Evolutionary conservation across 2,797 vertebrate species (phyloP), one percentile per base, ranked within the genome.

Genomic region (Rhynchonycteris naso): DNA sequence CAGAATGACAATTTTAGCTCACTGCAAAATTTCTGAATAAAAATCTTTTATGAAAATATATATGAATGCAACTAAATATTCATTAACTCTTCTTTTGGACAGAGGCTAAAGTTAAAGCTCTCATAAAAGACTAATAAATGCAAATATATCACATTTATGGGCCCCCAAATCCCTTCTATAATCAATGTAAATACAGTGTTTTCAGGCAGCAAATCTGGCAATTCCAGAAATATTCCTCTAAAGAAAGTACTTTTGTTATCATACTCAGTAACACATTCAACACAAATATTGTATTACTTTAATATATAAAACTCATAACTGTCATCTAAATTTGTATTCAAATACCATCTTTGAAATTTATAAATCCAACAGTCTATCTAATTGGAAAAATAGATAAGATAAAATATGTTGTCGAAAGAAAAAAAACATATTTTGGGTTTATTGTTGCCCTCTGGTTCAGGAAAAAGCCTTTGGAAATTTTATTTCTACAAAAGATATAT

Each of bases 171-270:
- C 92, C 93, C 78, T 88, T 90, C 81, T 95, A 96, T 35, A 96
- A 94, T 96, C 96, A 97, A 97, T 96, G 93, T 56, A 96, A 98
- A 97, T 96, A 93, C 69, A 91, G 80, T 95, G 78, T 97, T 82
- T 95, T 28, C 91, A 96, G 96, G 97, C 91, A 78, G 56, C 92
- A 97, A 98, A 97, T 95, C 88, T 95, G 97, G 84, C 88, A 96
- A 96, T 98, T 97, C 96, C 81, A 97, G 96, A 97, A 90, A 96
- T 93, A 59, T 78, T 97, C 90, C 83, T 93, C 95, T 96, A 97
- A 98, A 98, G 97, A 97, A 97, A 97, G 88, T 96, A 96, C 76
- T 97, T 98, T 98, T 98, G 97, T 98, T 98, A 97, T 97, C 97
- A 97, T 95, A 87, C 83, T 96, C 97, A 97, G 97, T 96, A 97